phyloP scores from a whole-genome alignment of 2,888 invertebrate species.

The Bibio marci region DNA sequence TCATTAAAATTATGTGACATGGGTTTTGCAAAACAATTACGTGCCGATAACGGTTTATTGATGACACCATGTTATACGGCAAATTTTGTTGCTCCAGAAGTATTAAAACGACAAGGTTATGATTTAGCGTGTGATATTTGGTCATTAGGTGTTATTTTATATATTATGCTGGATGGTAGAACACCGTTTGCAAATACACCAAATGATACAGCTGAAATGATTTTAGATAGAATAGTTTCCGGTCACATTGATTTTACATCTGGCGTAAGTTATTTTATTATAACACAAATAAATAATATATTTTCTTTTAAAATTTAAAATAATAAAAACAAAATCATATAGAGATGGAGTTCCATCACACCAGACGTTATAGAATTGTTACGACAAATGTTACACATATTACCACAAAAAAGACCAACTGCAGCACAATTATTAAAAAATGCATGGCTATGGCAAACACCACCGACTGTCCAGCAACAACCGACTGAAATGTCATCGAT shows the following conservation, averaged over 20 bases:
- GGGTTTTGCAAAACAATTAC: conserved; percentile 93
- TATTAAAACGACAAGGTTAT: conserved; percentile 91
- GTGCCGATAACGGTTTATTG: conserved; percentile 89
- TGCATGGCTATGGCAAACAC: conserved; percentile 61
- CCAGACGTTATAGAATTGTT: conserved; percentile 73
- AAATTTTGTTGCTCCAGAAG: conserved; percentile 96
- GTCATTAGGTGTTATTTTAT: conserved; percentile 92
- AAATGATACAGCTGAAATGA: conserved; percentile 66
- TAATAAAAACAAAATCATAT: no score
- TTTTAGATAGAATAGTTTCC: conserved; percentile 81
- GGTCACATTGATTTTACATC: conserved; percentile 48
- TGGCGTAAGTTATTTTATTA: conserved; percentile 8
- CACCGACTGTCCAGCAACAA: conserved; percentile 29
- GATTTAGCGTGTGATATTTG: conserved; percentile 98
- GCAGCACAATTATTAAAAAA: conserved; percentile 74
- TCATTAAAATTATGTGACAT: conserved; percentile 92
- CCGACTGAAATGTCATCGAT: conserved; percentile 26
- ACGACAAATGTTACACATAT: conserved; percentile 84
- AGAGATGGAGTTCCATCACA: conserved; percentile 63
- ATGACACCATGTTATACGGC: conserved; percentile 99
- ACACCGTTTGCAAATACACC: conserved; percentile 55
- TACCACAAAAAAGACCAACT: conserved; percentile 76
- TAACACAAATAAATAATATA: no score
- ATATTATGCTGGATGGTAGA: conserved; percentile 84
- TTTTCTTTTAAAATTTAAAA: no score